Percentiles rank a stretch among this genome's conserved stretches.
phyloP scores from a whole-genome alignment of 2,797 vertebrate genomes.

The Pteropus rufus region DNA sequence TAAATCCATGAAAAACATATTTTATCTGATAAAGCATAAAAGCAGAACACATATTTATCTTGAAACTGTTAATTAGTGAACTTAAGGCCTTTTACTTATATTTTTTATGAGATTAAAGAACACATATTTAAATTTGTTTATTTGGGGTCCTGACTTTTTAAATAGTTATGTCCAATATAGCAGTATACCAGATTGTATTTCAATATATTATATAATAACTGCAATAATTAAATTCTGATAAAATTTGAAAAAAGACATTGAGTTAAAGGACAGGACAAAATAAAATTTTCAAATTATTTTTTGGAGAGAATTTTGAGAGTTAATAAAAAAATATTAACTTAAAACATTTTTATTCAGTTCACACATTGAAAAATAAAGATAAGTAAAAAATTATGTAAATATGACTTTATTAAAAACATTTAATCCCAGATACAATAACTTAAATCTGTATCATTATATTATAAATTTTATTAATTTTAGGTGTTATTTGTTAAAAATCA shows the following conservation, averaged over 20 bases:
- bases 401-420: neutral
- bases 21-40: neutral
- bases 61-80: neutral
- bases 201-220: neutral
- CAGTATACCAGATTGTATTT: neutral
- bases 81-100: neutral
- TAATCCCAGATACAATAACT: neutral
- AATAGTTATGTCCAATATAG: neutral
- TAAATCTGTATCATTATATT: neutral
- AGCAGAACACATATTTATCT: neutral
- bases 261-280: neutral
- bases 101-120: neutral
- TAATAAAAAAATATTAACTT: neutral
- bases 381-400: neutral
- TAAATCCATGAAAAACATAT: neutral
- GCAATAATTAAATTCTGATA: neutral
- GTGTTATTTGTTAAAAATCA: neutral
- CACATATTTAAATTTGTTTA: neutral
- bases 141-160: neutral
- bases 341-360: neutral
- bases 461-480: neutral
- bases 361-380: neutral
- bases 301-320: neutral
- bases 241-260: neutral
- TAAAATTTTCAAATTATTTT: neutral